Evolutionary conservation across 2,113 vertebrate species (phyloP), one percentile per base, ranked within the genome.

Genomic region (Petrocephalus microphthalmus): DNA sequence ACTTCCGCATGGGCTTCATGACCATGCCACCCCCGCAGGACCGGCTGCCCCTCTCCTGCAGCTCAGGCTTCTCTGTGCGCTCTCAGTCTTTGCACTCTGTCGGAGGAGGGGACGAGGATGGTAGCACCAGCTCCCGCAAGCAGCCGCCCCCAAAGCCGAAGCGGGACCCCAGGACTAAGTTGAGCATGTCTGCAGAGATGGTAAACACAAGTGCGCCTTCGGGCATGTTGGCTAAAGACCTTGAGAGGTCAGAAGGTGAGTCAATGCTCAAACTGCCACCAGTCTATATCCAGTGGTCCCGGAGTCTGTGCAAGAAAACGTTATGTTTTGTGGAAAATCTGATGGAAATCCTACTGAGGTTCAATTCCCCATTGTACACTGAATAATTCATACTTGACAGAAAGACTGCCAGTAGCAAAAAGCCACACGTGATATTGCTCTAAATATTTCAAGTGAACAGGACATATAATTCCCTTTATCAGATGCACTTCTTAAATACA

Each of bases 1-100:
- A 99, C 89, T 99, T 98, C 93, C 96, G 98, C 82, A 97, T 99
- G 97, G 98, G 98, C 87, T 99, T 97, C 93, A 98, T 99, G 98
- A 99, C 98, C 0, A 97, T 99, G 98, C 98, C 98, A 0, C 97
- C 97, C 3, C 97, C 98, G 54, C 98, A 98, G 93, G 98, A 99
- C 93, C 95, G 98, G 67, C 92, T 97, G 47, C 96, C 97, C 0
- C 96, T 97, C 1, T 95, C 97, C 2, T 97, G 96, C 64, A 95
- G 96, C 89, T 96, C 95, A 15, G 97, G 97, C 84, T 98, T 99
- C 88, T 93, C 96, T 0, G 98, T 99, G n/a, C 96, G 98, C 89
- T 99, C 98, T 0, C 98, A 99, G 95, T 99, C 97, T 5, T 96
- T 99, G 88, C 97, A 99, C 90, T 99, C 98, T 0, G 98, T 99